Base-by-base conservation (phyloP, 2,797 vertebrate genomes). In the Kryptopterus vitreolus region DNA sequence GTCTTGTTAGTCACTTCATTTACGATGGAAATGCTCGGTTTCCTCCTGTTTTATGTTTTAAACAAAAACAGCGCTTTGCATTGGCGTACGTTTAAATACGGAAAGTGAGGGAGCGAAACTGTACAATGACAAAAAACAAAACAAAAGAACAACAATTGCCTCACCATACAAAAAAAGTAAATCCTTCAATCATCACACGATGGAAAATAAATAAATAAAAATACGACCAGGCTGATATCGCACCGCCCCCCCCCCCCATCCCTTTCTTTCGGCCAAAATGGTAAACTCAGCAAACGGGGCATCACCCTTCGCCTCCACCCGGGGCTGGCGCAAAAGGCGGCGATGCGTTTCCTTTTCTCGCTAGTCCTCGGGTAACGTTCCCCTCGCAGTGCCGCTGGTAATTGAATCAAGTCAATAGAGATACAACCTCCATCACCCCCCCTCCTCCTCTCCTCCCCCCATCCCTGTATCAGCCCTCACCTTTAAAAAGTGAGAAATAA, bases 321-420 rank as follows among this genome's bases (percentile, higher is more conserved):
- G 86, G 90, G n/a, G 82, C 78, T 84, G 66, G 89, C 86, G 90
- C 87, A 83, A 66, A n/a, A 81, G 89, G 89, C 91, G 85, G 88
- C 83, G 87, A 92, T 92, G 92, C 89, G 85, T 90, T 85, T 73
- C 89, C 89, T 88, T 87, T 86, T 90, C 92, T 92, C 83, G 24
- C 61, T 79, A 71, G 79, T 81, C 81, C 80, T 70, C 85, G 89
- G 92, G 92, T 91, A 89, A 90, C 81, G 83, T 90, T 91, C 93
- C 93, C 92, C 92, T 93, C 77, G 38, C 92, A 84, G 89, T 89
- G 91, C 91, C 93, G 93, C 92, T 90, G 90, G 92, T 95, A 96
- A 96, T 95, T 94, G 94, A 96, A 95, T 96, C 95, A 95, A 94
- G 93, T 93, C 92, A 94, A 93, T 94, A 94, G 89, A 88, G 92